phyloP scores from a whole-genome alignment of 1,140 invertebrate genomes.

The Euschistus heros region DNA sequence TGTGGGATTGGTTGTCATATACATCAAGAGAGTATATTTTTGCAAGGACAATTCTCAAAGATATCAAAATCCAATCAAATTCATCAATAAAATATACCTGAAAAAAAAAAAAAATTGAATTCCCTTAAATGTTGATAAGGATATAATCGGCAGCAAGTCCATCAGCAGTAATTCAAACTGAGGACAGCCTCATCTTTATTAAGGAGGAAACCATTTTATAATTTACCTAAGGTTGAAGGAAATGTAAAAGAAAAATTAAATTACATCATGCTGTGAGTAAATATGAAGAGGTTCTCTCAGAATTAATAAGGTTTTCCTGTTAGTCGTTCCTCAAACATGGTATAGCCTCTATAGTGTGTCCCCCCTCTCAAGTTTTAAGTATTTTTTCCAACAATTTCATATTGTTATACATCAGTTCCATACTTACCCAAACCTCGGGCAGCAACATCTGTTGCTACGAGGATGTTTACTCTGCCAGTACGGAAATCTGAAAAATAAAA shows the following conservation, averaged over 20 bases:
- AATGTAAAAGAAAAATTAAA: not conserved
- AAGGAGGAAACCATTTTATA: too few relatives aligned
- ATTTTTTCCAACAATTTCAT: not conserved
- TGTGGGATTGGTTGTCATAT: too few relatives aligned
- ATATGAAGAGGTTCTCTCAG: not conserved
- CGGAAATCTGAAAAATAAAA: conserved; percentile 66
- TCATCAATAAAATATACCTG: too few relatives aligned
- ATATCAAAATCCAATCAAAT: too few relatives aligned
- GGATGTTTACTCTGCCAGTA: conserved; percentile 76
- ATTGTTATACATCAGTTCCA: not conserved
- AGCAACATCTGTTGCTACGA: conserved; percentile 97
- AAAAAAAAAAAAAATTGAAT: too few relatives aligned
- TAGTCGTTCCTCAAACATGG: not conserved
- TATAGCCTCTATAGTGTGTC: conserved; percentile 6
- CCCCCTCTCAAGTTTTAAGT: not conserved
- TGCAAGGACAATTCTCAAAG: too few relatives aligned
- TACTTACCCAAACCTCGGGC: conserved; percentile 85
- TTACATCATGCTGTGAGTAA: not conserved
- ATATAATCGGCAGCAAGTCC: too few relatives aligned
- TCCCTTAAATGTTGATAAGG: too few relatives aligned
- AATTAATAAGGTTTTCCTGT: not conserved
- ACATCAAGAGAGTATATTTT: too few relatives aligned
- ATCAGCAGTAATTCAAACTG: too few relatives aligned
- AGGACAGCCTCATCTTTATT: too few relatives aligned
- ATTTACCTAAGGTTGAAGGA: too few relatives aligned